These are phyloP conservation scores for Dallia pectoralis DNA, from an alignment of 2,797 vertebrate species.

Conservation along the genomic window DNA sequence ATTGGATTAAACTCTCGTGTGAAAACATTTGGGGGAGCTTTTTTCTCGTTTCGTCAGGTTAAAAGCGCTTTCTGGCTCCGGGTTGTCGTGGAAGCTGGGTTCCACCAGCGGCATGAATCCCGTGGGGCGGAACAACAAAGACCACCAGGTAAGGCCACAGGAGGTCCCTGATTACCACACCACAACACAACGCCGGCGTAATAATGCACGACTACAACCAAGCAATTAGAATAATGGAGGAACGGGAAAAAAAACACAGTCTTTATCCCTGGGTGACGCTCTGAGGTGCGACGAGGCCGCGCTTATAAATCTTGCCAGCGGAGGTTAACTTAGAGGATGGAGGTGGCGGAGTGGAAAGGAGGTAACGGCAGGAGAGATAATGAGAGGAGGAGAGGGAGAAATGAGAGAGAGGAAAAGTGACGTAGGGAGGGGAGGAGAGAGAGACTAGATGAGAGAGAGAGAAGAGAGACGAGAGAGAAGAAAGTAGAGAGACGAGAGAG, in stretches of 20 bases:
- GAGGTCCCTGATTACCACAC: constrained; percentile 64
- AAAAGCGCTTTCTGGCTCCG: constrained; percentile 39
- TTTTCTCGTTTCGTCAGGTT: constrained; percentile 36
- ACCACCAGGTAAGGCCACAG: constrained; percentile 60
- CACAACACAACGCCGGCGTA: constrained; percentile 58
- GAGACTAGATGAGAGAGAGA: background rate
- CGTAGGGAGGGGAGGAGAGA: background rate
- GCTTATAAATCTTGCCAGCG: too few relatives aligned
- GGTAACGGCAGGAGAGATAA: background rate
- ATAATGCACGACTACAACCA: constrained; percentile 69
- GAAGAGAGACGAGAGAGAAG: background rate
- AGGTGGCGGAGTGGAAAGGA: background rate
- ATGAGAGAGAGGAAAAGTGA: background rate
- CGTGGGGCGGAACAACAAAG: constrained; percentile 59
- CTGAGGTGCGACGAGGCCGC: too few relatives aligned
- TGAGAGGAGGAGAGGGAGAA: background rate
- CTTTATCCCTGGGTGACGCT: too few relatives aligned
- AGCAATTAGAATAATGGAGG: constrained; percentile 63
- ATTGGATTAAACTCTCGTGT: constrained; percentile 57
- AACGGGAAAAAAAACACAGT: background rate
- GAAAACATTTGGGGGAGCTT: constrained; percentile 44
- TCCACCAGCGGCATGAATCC: constrained; percentile 35
- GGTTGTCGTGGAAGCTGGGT: constrained; percentile 37
- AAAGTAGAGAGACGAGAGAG: background rate
- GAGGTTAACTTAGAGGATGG: background rate